A percentile compares a stretch with the other conserved stretches of the same genome.
phyloP scores from a whole-genome alignment of 2,797 vertebrate genomes.

The Ptychobarbus kaznakovi region DNA sequence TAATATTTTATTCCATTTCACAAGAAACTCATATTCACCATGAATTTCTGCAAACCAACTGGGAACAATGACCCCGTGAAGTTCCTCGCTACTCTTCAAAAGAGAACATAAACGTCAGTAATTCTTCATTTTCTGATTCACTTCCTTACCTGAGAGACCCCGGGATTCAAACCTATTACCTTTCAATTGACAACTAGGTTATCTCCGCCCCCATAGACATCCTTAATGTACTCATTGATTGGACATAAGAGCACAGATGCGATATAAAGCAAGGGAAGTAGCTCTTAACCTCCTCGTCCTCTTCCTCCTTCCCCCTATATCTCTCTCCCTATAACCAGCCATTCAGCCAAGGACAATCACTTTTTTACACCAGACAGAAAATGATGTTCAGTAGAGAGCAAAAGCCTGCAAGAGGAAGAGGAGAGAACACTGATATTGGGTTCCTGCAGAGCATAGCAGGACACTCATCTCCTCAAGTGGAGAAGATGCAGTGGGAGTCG shows the following conservation, averaged over 20 bases:
- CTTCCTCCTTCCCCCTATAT: neutral
- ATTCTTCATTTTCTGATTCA: conserved; percentile 31
- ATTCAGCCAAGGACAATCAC: conserved; percentile 52
- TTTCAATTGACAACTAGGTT: conserved; percentile 28
- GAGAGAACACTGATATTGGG: conserved; percentile 45
- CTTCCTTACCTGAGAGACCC: neutral
- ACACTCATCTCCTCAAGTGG: conserved; percentile 53
- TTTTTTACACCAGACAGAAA: conserved; percentile 51
- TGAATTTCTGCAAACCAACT: neutral
- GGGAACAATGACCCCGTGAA: neutral
- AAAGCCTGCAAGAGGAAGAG: conserved; percentile 41
- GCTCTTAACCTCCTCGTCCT: conserved; percentile 28
- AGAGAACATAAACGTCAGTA: neutral
- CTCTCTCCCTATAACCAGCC: conserved; percentile 48
- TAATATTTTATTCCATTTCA: neutral
- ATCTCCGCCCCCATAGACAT: conserved; percentile 7
- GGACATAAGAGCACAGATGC: neutral
- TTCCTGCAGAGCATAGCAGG: conserved; percentile 42
- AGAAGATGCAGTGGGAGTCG: conserved; percentile 43
- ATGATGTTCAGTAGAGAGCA: conserved; percentile 36
- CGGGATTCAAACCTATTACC: conserved; percentile 28
- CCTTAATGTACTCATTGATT: conserved; percentile 36
- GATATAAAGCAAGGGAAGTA: conserved; percentile 4
- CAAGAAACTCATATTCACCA: neutral
- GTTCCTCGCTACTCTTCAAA: neutral